Conservation (phyloP, 2,888 invertebrate species). For the Drosophila macrospina region DNA sequence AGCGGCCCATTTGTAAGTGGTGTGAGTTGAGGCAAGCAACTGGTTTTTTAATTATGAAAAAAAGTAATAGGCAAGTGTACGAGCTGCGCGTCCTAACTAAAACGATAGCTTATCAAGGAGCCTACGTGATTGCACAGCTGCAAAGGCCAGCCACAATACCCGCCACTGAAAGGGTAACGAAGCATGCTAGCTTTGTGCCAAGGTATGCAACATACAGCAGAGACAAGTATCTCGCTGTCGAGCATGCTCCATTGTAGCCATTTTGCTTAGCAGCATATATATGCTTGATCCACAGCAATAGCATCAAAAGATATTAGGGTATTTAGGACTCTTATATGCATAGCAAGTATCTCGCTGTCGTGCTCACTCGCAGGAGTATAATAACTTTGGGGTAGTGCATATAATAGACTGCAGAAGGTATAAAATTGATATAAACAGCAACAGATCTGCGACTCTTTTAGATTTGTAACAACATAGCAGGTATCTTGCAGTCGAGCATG, state of each 20-base stretch:
- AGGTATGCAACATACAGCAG: no score
- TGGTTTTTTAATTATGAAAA: slow-evolving; percentile 77
- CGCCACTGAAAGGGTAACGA: no score
- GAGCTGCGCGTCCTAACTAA: neutral
- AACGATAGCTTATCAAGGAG: slow-evolving; percentile 49
- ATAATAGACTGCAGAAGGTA: no score
- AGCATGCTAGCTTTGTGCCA: no score
- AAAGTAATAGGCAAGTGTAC: slow-evolving; percentile 32
- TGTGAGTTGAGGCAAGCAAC: slow-evolving; percentile 35
- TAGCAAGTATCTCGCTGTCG: no score
- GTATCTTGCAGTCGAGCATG: neutral
- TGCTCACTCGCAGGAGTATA: neutral
- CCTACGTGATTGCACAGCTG: slow-evolving; percentile 49
- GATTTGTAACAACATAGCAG: no score
- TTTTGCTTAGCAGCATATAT: neutral
- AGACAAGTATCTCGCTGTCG: neutral
- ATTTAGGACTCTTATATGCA: no score
- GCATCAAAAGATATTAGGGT: no score
- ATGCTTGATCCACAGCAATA: no score
- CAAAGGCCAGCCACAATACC: slow-evolving; percentile 6
- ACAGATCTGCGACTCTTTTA: no score
- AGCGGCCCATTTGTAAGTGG: slow-evolving; percentile 62
- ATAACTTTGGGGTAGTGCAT: neutral
- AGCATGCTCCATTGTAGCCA: slow-evolving; percentile 19
- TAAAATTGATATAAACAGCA: no score